phyloP scores from a whole-genome alignment of 2,888 invertebrate species.

The Rhamphomyia laevipes region DNA sequence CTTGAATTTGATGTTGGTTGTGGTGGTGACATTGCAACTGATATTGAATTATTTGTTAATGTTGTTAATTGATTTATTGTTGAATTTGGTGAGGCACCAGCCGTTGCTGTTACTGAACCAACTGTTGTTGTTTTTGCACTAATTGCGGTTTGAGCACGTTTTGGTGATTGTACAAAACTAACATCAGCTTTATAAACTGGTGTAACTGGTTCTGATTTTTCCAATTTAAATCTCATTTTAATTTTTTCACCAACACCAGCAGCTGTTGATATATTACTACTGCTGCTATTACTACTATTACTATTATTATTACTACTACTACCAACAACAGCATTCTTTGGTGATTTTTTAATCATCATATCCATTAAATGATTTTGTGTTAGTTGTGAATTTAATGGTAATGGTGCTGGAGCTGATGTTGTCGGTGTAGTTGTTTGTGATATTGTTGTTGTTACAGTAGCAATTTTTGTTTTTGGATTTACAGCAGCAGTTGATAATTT shows the following conservation, averaged over 20 bases:
- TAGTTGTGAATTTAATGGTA: neutral
- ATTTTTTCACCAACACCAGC: constrained; percentile 51
- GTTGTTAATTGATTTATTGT: constrained; percentile 3
- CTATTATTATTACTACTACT: constrained; percentile 2
- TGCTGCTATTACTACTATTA: constrained; percentile 4
- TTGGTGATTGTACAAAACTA: constrained; percentile 51
- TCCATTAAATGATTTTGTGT: neutral
- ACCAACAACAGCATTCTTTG: neutral
- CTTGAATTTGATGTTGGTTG: constrained; percentile 15
- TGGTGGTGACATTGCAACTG: constrained; percentile 13
- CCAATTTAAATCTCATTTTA: constrained; percentile 68
- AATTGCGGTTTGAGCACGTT: constrained; percentile 28
- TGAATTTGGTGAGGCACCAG: constrained; percentile 8
- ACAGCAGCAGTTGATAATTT: constrained; percentile 15
- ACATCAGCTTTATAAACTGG: constrained; percentile 72
- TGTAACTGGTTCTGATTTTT: constrained; percentile 68
- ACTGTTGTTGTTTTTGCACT: constrained; percentile 6
- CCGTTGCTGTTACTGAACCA: neutral
- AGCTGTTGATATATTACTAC: neutral
- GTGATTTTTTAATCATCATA: neutral
- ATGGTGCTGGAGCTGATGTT: constrained; percentile 1
- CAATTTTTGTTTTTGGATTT: constrained; percentile 23
- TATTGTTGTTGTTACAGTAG: constrained; percentile 12
- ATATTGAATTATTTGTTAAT: constrained; percentile 7
- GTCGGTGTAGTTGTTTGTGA: constrained; percentile 13